Conservation (phyloP, 2,797 vertebrate species). For the Oceanodroma leucorhoa region DNA sequence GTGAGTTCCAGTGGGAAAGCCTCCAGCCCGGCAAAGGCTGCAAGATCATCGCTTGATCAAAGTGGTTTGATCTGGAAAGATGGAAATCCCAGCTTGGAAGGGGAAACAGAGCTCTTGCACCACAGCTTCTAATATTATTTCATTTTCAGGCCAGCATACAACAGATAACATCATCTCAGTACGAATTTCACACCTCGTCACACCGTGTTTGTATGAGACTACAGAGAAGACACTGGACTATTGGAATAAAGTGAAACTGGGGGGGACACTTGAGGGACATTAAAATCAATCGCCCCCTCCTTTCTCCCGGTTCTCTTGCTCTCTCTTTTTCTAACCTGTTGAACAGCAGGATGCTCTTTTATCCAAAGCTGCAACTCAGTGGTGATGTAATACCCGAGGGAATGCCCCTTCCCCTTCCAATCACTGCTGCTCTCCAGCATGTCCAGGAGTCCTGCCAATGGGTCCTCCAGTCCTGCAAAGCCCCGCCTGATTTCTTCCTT, state of each 20-base stretch:
- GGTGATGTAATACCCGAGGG: conserved; percentile 43
- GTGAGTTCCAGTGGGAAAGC: background rate
- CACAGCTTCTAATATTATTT: background rate
- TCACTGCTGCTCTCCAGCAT: conserved; percentile 36
- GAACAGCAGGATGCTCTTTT: background rate
- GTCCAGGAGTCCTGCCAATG: conserved; percentile 50
- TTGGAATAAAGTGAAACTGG: background rate
- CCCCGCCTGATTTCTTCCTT: conserved; percentile 59
- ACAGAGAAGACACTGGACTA: background rate
- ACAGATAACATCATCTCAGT: background rate
- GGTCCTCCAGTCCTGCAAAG: conserved; percentile 56
- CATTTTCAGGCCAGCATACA: background rate
- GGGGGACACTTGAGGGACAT: background rate
- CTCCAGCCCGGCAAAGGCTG: background rate
- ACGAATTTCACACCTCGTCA: background rate
- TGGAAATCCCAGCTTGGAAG: background rate
- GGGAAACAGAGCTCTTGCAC: background rate
- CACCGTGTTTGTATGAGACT: background rate
- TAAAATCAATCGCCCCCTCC: background rate
- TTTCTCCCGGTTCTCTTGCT: background rate
- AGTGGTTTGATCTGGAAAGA: background rate
- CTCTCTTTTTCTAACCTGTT: conserved; percentile 55
- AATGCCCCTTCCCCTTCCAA: conserved; percentile 13
- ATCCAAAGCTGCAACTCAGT: conserved; percentile 60
- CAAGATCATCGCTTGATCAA: background rate